Percentiles rank a stretch among this genome's conserved stretches.
phyloP scores from a whole-genome alignment of 2,113 vertebrate genomes.

The Dasyprocta punctata region DNA sequence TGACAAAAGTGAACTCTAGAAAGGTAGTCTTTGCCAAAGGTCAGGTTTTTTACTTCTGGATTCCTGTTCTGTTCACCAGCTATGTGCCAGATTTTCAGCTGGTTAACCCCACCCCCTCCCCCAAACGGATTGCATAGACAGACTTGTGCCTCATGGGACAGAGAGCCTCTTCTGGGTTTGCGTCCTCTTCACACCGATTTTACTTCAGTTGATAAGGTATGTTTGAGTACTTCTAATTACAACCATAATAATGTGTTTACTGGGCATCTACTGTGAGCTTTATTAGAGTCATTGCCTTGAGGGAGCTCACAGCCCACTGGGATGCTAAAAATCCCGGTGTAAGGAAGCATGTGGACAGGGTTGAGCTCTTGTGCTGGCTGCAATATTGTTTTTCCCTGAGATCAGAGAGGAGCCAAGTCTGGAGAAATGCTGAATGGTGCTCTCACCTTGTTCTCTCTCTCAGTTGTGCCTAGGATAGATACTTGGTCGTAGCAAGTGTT shows the following conservation, averaged over 20 bases:
- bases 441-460: background rate
- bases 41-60: background rate
- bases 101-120: background rate
- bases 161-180: background rate
- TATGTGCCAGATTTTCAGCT: background rate
- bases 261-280: background rate
- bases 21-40: background rate
- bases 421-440: background rate
- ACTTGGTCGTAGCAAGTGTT: background rate
- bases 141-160: background rate
- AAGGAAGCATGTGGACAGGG: background rate
- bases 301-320: background rate
- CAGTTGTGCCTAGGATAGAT: background rate
- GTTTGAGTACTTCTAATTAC: background rate
- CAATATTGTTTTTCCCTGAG: background rate
- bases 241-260: background rate
- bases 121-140: background rate
- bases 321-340: background rate
- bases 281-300: background rate
- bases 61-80: background rate
- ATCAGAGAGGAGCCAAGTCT: background rate
- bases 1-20: background rate
- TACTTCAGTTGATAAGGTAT: background rate
- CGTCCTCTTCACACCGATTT: background rate
- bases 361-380: background rate